Conservation (phyloP, 2,888 invertebrate genomes). For the Hemistola chrysoprasaria region DNA sequence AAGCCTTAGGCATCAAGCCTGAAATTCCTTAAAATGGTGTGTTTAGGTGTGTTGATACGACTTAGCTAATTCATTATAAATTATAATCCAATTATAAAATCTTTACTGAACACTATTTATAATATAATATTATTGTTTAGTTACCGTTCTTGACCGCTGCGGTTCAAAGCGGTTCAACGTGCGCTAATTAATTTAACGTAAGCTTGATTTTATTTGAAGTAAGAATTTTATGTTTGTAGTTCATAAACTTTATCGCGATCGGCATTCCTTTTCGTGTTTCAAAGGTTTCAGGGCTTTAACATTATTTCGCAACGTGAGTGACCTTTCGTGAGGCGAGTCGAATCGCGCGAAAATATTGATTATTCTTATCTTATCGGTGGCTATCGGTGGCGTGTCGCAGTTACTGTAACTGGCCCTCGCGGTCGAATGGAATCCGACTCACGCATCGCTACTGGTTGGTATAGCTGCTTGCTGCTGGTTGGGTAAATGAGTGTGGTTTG, state of each 20-base stretch:
- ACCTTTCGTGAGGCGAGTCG: conserved; percentile 71
- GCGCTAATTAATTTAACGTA: conserved; percentile 16
- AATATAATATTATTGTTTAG: too few relatives aligned
- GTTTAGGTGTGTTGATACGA: too few relatives aligned
- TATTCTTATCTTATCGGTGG: conserved; percentile 61
- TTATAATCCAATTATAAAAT: too few relatives aligned
- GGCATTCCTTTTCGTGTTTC: conserved; percentile 44
- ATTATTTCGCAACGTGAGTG: conserved; percentile 68
- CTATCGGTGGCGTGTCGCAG: conserved; percentile 70
- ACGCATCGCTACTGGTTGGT: conserved; percentile 45
- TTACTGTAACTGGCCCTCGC: conserved; percentile 37
- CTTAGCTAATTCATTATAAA: too few relatives aligned
- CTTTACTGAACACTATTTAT: too few relatives aligned
- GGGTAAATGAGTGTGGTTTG: too few relatives aligned
- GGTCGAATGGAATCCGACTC: conserved; percentile 44
- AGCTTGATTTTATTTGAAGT: conserved; percentile 21
- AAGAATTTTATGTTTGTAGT: conserved; percentile 17
- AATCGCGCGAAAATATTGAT: conserved; percentile 77
- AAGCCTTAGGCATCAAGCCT: too few relatives aligned
- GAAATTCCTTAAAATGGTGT: too few relatives aligned
- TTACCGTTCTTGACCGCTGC: neutral
- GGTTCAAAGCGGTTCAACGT: conserved; percentile 19
- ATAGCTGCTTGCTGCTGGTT: too few relatives aligned
- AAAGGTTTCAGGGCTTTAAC: conserved; percentile 40
- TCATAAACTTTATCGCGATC: conserved; percentile 34